Conservation (phyloP, 2,888 invertebrate species). For the Norana najaformis region DNA sequence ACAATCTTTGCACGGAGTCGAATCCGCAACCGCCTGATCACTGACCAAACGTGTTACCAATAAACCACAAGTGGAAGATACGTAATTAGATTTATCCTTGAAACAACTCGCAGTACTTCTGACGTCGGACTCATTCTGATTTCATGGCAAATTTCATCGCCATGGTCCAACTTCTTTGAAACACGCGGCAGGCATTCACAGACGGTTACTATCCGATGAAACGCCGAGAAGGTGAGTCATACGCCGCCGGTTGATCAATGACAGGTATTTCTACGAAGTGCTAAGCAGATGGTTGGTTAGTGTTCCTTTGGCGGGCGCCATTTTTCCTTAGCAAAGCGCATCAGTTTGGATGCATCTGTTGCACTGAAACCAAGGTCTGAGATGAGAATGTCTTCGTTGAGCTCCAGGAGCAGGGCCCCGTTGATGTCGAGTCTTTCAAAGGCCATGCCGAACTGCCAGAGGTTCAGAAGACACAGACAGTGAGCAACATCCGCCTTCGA, state of each 20-base stretch:
- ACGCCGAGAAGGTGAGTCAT: neutral
- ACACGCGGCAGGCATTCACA: no score
- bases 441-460: neutral
- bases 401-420: neutral
- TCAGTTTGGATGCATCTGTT: neutral
- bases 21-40: no score
- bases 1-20: no score
- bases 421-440: neutral
- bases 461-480: slow-evolving; percentile 1
- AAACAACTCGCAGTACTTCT: no score
- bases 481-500: slow-evolving; percentile 16
- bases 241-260: neutral
- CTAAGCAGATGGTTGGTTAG: neutral
- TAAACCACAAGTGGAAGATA: no score
- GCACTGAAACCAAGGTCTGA: neutral
- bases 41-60: no score
- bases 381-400: slow-evolving; percentile 15
- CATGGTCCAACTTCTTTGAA: no score
- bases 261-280: neutral
- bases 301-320: neutral
- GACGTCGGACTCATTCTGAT: no score
- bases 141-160: no score
- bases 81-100: no score
- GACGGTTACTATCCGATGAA: neutral
- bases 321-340: neutral